These are phyloP conservation scores for Channa argus DNA, from an alignment of 2,113 vertebrate species.

Conservation along the genomic window DNA sequence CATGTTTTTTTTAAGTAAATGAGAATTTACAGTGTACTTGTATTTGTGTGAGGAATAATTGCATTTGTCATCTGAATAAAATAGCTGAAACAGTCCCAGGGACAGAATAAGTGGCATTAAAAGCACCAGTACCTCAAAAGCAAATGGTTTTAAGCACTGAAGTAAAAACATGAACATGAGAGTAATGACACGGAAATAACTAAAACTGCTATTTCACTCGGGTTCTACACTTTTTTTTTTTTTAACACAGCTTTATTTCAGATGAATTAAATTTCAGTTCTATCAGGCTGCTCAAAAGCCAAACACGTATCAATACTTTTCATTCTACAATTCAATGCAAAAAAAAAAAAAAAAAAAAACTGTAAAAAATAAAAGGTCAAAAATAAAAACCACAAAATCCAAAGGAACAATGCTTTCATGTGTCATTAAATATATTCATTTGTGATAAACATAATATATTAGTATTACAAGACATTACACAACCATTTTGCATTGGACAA, in stretches of 20 bases:
- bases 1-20: too few relatives aligned
- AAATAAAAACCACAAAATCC: conserved; percentile 84
- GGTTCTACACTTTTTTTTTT: not conserved
- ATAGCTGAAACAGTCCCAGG: too few relatives aligned
- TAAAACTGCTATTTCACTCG: conserved; percentile 8
- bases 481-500: conserved; percentile 88
- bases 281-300: conserved; percentile 87
- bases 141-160: too few relatives aligned
- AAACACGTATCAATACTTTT: conserved; percentile 81
- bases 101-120: too few relatives aligned
- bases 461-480: conserved; percentile 95
- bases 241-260: conserved; percentile 90
- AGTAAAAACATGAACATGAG: too few relatives aligned
- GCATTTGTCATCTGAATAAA: too few relatives aligned
- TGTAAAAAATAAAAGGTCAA: conserved; percentile 50
- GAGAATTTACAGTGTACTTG: too few relatives aligned
- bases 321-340: conserved; percentile 84
- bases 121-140: too few relatives aligned
- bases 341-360: conserved; percentile 37
- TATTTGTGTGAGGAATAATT: too few relatives aligned
- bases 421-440: conserved; percentile 99
- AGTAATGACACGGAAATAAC: not conserved
- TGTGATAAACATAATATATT: conserved; percentile 99
- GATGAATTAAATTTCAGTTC: conserved; percentile 89
- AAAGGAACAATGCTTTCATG: conserved; percentile 82